phyloP scores from a whole-genome alignment of 2,113 vertebrate genomes.

The Brienomyrus longianalis region DNA sequence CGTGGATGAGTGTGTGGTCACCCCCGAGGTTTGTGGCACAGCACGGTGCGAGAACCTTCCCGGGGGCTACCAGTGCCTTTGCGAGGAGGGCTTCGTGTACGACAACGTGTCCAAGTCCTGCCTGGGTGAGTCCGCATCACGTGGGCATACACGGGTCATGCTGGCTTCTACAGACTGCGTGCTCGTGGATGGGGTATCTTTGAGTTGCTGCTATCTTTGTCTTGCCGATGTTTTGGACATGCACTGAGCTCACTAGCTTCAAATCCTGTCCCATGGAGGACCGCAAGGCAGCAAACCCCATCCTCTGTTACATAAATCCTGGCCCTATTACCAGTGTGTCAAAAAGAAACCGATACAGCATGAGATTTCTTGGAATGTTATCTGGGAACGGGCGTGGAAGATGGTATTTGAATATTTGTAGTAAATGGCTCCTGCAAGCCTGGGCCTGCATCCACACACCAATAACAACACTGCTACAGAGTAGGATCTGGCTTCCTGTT shows the following conservation, averaged over 20 bases:
- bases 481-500: background rate
- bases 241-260: background rate
- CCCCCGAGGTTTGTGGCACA: slow-evolving; percentile 69
- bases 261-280: background rate
- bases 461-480: background rate
- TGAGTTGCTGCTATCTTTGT: background rate
- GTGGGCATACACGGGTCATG: background rate
- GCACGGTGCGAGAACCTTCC: slow-evolving; percentile 72
- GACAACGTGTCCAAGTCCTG: slow-evolving; percentile 71
- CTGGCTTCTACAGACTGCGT: background rate
- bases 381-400: background rate
- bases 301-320: background rate
- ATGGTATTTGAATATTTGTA: background rate
- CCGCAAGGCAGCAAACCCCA: background rate
- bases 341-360: background rate
- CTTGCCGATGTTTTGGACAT: background rate
- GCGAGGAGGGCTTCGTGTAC: slow-evolving; percentile 73
- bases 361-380: background rate
- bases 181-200: background rate
- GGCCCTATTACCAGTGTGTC: background rate
- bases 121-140: slow-evolving; percentile 54
- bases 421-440: slow-evolving; percentile 13
- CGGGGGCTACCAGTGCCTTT: slow-evolving; percentile 75
- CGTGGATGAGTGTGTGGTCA: slow-evolving; percentile 70
- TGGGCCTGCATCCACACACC: background rate